Conservation (phyloP, 2,888 invertebrate species). For the Apantesis nais region DNA sequence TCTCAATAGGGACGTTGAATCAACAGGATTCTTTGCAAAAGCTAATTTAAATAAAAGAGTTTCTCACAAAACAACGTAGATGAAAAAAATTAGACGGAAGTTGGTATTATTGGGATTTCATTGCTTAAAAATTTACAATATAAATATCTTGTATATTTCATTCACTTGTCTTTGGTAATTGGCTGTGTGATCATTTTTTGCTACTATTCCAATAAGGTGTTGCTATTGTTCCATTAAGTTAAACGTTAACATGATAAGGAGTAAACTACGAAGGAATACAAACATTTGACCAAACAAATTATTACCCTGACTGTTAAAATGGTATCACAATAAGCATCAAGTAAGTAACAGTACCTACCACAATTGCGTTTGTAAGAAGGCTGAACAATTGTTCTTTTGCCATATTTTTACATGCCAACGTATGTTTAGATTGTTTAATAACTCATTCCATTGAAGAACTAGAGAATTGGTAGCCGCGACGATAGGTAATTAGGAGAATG, state of each 20-base stretch:
- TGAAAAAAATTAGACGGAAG: slow-evolving; percentile 1
- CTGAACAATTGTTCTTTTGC: slow-evolving; percentile 60
- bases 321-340: slow-evolving; percentile 23
- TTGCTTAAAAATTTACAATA: not conserved
- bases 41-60: not conserved
- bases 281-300: slow-evolving; percentile 13
- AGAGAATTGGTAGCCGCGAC: slow-evolving; percentile 78
- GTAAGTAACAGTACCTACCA: slow-evolving; percentile 22
- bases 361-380: slow-evolving; percentile 37
- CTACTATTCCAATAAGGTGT: not conserved
- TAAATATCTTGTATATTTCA: not conserved
- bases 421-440: slow-evolving; percentile 65
- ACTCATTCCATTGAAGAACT: slow-evolving; percentile 78
- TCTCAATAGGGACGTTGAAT: not conserved
- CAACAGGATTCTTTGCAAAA: not conserved
- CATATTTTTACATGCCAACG: slow-evolving; percentile 73
- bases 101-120: not conserved
- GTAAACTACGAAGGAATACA: not conserved
- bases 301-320: slow-evolving; percentile 8
- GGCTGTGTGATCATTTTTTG: not conserved
- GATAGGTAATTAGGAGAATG: slow-evolving; percentile 82
- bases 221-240: not conserved
- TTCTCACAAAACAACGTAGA: not conserved
- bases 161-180: not conserved
- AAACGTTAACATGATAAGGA: not conserved